These are phyloP conservation scores for Oreotragus oreotragus DNA, from an alignment of 2,113 vertebrate species.

Conservation along the genomic window DNA sequence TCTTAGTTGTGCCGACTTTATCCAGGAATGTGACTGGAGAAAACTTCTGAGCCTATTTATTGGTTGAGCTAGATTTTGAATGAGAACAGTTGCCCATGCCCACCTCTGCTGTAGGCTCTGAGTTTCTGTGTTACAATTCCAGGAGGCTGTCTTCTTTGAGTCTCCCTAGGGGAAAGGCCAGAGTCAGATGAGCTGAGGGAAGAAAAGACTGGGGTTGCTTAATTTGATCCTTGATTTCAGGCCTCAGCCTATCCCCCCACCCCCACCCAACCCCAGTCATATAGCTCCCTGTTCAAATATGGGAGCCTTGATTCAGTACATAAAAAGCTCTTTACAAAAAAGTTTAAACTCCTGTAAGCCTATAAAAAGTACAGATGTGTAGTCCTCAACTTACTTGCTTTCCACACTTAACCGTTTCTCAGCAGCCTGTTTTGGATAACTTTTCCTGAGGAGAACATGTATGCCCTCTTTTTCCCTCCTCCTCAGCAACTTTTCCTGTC, in stretches of 20 bases:
- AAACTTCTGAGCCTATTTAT: background rate
- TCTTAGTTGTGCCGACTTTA: background rate
- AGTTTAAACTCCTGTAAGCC: background rate
- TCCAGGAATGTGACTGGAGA: background rate
- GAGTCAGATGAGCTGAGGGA: slow-evolving; percentile 2
- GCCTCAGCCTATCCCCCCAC: background rate
- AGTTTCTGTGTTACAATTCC: background rate
- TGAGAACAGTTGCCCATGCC: background rate
- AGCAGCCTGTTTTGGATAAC: background rate
- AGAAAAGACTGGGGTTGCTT: background rate
- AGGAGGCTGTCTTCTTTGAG: background rate
- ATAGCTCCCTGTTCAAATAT: background rate
- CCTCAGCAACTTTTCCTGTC: slow-evolving; percentile 18
- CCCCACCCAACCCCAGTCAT: background rate
- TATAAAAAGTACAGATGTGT: background rate
- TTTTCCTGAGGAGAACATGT: background rate
- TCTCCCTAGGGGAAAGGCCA: background rate
- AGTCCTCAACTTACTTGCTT: background rate
- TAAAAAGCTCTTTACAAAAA: background rate
- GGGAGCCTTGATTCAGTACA: slow-evolving; percentile 8
- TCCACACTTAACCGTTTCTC: background rate
- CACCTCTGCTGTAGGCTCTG: background rate
- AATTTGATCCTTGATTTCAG: background rate
- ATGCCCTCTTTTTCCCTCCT: background rate
- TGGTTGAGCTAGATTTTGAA: background rate